Evolutionary conservation across 2,888 invertebrate genomes (phyloP), one percentile per base, ranked within the genome.

Genomic region (Alentia gelatinosa): DNA sequence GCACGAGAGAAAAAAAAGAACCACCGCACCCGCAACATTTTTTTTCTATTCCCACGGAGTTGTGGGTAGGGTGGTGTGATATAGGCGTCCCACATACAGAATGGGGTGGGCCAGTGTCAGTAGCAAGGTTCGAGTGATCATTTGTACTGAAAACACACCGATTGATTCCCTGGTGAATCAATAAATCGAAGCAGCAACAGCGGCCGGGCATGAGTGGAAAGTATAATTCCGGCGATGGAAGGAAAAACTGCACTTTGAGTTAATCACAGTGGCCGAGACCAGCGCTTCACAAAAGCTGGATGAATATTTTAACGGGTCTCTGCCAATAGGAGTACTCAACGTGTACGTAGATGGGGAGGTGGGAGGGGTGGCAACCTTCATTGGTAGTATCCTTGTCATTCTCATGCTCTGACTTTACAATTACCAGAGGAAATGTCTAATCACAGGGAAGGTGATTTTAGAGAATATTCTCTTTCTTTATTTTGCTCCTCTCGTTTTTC

Each of bases 131-230:
- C n/a, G n/a, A n/a, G 30, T 68, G 68, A 68, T 68, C 68, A 68
- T 68, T 68, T 68, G 68, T 68, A 68, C 68, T 30, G 30, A 68
- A 68, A 68, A 68, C 30, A 68, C 26, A 68, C 68, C 68, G 68
- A 68, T 68, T 68, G 68, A 68, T 68, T 68, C 33, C 26, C 68
- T 68, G 12, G 68, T 68, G 30, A 30, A 68, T 68, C 68, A 68
- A 68, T 68, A 68, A 68, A 30, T 68, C 68, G 68, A 68, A 68
- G 12, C 30, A 12, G 68, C 68, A 26, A 68, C 30, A n/a, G 56
- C 56, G n/a, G 56, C 3, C 5, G n/a, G 56, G 12, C 56, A 5
- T 56, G 19, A n/a, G 19, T 56, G 23, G 56, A 56, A 56, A 56
- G 23, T 56, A 56, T 56, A 56, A 56, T 56, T 56, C 56, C 56